phyloP scores from a whole-genome alignment of 2,888 invertebrate genomes.

The Eupsilia transversa region DNA sequence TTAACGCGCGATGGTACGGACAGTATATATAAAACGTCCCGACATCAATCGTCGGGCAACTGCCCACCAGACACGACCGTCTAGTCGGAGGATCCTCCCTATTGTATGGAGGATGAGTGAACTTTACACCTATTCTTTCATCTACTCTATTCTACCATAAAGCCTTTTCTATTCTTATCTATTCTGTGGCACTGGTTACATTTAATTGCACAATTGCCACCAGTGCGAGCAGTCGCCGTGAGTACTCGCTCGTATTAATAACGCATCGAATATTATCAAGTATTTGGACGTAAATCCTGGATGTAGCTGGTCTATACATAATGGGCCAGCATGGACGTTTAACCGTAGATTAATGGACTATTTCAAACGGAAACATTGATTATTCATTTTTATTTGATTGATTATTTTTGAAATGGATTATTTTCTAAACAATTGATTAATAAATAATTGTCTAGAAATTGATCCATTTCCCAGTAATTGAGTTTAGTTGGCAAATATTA shows the following conservation, averaged over 20 bases:
- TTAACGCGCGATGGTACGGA: too few relatives aligned
- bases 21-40: too few relatives aligned
- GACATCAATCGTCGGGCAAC: too few relatives aligned
- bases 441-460: neutral
- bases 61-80: too few relatives aligned
- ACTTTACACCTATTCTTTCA: too few relatives aligned
- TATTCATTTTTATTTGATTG: too few relatives aligned
- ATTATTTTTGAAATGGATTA: too few relatives aligned
- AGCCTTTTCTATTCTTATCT: neutral
- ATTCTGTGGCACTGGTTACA: constrained; percentile 3
- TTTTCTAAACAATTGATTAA: too few relatives aligned
- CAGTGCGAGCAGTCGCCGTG: constrained; percentile 13
- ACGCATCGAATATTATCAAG: constrained; percentile 43
- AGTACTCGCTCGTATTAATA: constrained; percentile 48
- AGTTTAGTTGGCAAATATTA: neutral
- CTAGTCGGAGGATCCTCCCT: too few relatives aligned
- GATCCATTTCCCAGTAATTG: neutral
- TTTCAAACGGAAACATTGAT: too few relatives aligned
- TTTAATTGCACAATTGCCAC: constrained; percentile 45
- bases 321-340: neutral
- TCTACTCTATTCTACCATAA: too few relatives aligned
- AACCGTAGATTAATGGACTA: constrained; percentile 12
- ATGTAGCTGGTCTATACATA: neutral
- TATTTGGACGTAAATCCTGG: constrained; percentile 12
- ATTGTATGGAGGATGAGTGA: too few relatives aligned